Conservation (phyloP, 1,140 invertebrate species). For the Panulirus ornatus region DNA sequence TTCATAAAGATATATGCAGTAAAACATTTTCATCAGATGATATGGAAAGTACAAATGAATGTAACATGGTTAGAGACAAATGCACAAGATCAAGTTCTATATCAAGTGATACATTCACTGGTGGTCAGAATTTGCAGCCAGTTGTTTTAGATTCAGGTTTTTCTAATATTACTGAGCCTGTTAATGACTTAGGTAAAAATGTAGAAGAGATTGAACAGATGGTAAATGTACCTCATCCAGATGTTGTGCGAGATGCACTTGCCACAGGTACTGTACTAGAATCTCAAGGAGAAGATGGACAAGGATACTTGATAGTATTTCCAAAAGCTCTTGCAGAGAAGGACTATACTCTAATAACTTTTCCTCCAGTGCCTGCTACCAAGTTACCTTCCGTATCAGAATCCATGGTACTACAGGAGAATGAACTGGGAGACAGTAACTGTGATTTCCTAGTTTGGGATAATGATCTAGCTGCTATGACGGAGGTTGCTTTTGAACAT, state of each 20-base stretch:
- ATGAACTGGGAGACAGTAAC: background rate
- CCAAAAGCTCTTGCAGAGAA: constrained; percentile 25
- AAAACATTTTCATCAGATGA: background rate
- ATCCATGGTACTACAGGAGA: background rate
- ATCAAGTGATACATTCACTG: background rate
- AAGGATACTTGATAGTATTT: constrained; percentile 48
- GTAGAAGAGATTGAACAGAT: background rate
- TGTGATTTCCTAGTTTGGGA: constrained; percentile 32
- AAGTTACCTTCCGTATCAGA: background rate
- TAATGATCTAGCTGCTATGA: background rate
- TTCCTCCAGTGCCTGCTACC: background rate
- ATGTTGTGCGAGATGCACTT: constrained; percentile 39
- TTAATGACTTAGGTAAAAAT: background rate
- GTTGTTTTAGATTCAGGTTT: background rate
- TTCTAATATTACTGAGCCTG: background rate
- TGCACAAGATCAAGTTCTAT: background rate
- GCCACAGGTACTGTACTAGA: constrained; percentile 35
- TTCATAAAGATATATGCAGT: background rate
- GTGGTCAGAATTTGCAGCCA: background rate
- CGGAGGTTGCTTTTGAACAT: constrained; percentile 19
- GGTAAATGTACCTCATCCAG: constrained; percentile 10
- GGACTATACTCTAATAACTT: constrained; percentile 12
- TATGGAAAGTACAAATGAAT: background rate
- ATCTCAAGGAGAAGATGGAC: constrained; percentile 43
- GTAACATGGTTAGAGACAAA: background rate